phyloP scores from a whole-genome alignment of 2,113 vertebrate species.

The Nicator chloris region DNA sequence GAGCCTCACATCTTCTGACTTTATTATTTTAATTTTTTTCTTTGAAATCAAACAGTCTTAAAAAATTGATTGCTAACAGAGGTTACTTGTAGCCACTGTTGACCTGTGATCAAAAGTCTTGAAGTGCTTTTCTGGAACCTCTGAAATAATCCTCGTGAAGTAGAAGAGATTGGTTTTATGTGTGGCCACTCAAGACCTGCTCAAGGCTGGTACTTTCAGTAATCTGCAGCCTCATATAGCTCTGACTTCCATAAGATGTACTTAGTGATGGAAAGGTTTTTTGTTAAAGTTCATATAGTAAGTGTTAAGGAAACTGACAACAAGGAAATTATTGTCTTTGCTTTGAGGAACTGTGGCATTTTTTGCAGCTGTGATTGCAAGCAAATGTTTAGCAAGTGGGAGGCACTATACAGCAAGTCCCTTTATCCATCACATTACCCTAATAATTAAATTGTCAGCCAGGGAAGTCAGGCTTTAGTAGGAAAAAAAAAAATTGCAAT shows the following conservation, averaged over 20 bases:
- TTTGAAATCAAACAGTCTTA: background rate
- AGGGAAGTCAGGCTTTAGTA: conserved; percentile 69
- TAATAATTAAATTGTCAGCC: conserved; percentile 86
- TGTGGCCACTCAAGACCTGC: background rate
- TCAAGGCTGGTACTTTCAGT: background rate
- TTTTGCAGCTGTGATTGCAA: conserved; percentile 78
- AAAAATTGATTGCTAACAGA: background rate
- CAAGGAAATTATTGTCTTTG: conserved; percentile 28
- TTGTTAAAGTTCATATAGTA: background rate
- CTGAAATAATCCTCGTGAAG: background rate
- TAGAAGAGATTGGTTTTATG: background rate
- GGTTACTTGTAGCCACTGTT: background rate
- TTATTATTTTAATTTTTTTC: background rate
- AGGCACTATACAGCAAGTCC: conserved; percentile 66
- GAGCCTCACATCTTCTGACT: background rate
- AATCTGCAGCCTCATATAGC: background rate
- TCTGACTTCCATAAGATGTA: background rate
- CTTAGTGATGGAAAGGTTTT: background rate
- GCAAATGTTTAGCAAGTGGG: conserved; percentile 78
- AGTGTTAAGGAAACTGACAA: background rate
- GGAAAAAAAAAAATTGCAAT: conserved; percentile 13
- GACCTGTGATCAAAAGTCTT: background rate
- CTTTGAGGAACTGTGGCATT: conserved; percentile 28
- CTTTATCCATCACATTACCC: conserved; percentile 79
- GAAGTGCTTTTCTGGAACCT: background rate